Evolutionary conservation across 2,888 invertebrate genomes (phyloP).

Genomic region (Mesodorylaimus sp.): DNA sequence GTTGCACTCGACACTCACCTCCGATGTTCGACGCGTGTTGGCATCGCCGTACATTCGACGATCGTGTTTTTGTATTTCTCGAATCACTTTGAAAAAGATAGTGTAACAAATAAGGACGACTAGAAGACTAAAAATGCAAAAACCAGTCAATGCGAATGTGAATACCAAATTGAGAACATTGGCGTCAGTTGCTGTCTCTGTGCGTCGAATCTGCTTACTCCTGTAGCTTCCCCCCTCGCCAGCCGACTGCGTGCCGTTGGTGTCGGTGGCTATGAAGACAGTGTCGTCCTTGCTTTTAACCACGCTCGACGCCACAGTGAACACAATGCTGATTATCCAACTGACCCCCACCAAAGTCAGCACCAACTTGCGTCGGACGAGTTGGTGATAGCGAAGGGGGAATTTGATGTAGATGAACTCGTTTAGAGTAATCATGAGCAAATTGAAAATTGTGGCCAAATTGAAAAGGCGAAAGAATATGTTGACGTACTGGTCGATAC

Average conservation of each 20-base stretch:
- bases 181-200: not conserved
- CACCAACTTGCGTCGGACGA: slow-evolving; percentile 16
- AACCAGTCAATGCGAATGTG: slow-evolving; percentile 11
- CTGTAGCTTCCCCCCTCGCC: not conserved
- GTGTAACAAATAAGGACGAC: slow-evolving; percentile 18
- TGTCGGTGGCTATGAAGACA: not conserved
- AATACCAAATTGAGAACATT: slow-evolving; percentile 1
- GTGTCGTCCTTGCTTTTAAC: not conserved
- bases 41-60: not conserved
- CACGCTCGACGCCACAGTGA: not conserved
- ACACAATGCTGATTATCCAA: not conserved
- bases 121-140: slow-evolving; percentile 17
- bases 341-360: not conserved
- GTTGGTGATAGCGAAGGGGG: slow-evolving; percentile 17
- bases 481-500: slow-evolving; percentile 15
- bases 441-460: slow-evolving; percentile 21
- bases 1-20: not conserved
- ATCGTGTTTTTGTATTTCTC: slow-evolving; percentile 15
- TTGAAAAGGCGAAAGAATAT: slow-evolving; percentile 15
- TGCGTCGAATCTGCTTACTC: not conserved
- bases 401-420: slow-evolving; percentile 20
- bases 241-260: not conserved
- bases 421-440: slow-evolving; percentile 20
- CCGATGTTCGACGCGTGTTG: not conserved
- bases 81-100: slow-evolving; percentile 15